Evolutionary conservation across 2,797 vertebrate species (phyloP).

Genomic region (Lagodon rhomboides): DNA sequence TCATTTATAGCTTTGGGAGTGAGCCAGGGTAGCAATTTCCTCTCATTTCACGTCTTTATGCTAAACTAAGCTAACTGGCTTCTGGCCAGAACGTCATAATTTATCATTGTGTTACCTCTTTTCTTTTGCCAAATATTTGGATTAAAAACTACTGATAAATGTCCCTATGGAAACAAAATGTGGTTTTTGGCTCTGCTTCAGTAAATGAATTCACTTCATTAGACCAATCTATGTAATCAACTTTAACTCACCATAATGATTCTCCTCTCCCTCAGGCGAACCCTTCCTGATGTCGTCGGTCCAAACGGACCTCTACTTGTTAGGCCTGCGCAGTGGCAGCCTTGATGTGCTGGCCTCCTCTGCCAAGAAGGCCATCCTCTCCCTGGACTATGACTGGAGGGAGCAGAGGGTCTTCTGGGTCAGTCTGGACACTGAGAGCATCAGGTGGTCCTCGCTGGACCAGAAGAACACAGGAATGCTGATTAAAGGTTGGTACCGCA

Average conservation of each 20-base stretch:
- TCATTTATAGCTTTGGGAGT: neutral
- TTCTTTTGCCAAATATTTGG: neutral
- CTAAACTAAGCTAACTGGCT: neutral
- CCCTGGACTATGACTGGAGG: conserved; percentile 91
- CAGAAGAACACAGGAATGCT: conserved; percentile 86
- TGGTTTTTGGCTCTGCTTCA: neutral
- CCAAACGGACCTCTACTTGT: conserved; percentile 87
- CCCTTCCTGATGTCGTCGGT: conserved; percentile 87
- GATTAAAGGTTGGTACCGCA: conserved; percentile 86
- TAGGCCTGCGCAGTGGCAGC: conserved; percentile 85
- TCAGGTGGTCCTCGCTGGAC: conserved; percentile 90
- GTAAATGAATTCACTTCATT: neutral
- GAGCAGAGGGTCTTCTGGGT: conserved; percentile 92
- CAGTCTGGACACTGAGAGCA: conserved; percentile 86
- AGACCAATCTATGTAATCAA: no score
- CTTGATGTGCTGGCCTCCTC: conserved; percentile 84
- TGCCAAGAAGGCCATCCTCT: conserved; percentile 85
- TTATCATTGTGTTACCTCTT: no score
- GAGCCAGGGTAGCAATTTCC: neutral
- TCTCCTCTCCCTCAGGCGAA: conserved; percentile 78
- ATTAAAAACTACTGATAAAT: no score
- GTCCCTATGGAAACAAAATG: no score
- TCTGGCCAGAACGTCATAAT: neutral
- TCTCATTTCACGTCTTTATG: neutral
- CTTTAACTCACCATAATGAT: no score